Percentiles rank a stretch among this genome's conserved stretches.
These are phyloP conservation scores for Chrysotoxum bicinctum DNA, from an alignment of 2,888 invertebrate species.

Conservation along the genomic window DNA sequence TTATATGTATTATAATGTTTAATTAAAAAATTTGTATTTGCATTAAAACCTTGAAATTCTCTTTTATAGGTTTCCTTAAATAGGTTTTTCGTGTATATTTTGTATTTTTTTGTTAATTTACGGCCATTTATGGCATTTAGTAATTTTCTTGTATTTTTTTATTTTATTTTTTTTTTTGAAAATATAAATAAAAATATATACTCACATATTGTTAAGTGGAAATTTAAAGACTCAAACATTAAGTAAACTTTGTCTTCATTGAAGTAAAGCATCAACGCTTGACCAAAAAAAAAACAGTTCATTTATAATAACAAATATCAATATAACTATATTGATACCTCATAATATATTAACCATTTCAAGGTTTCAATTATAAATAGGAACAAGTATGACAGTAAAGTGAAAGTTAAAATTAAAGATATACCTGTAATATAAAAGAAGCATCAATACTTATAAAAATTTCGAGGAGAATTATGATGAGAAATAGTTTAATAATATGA, in stretches of 20 bases:
- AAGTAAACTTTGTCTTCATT: not conserved
- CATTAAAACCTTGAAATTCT: not conserved
- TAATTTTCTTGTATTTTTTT: not conserved
- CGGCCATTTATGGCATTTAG: not conserved
- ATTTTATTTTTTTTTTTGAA: not conserved
- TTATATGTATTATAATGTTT: not conserved
- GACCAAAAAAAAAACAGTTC: not conserved
- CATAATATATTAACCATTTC: not conserved
- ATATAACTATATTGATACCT: not conserved
- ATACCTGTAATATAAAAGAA: not conserved
- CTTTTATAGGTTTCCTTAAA: too few species aligned
- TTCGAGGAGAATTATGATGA: not conserved
- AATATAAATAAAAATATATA: not conserved
- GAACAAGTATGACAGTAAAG: not conserved
- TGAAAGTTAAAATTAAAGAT: not conserved
- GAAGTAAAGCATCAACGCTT: not conserved
- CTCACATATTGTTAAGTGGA: not conserved
- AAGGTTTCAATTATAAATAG: not conserved
- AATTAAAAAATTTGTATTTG: not conserved
- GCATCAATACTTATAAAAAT: not conserved
- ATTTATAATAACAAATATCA: not conserved
- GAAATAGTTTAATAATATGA: conserved; percentile 8
- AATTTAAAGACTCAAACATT: not conserved
- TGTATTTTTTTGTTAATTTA: not conserved
- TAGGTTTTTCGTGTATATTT: not conserved